These are phyloP conservation scores for Syngnathus rostellatus DNA, from an alignment of 2,797 vertebrate genomes.

Conservation along the genomic window DNA sequence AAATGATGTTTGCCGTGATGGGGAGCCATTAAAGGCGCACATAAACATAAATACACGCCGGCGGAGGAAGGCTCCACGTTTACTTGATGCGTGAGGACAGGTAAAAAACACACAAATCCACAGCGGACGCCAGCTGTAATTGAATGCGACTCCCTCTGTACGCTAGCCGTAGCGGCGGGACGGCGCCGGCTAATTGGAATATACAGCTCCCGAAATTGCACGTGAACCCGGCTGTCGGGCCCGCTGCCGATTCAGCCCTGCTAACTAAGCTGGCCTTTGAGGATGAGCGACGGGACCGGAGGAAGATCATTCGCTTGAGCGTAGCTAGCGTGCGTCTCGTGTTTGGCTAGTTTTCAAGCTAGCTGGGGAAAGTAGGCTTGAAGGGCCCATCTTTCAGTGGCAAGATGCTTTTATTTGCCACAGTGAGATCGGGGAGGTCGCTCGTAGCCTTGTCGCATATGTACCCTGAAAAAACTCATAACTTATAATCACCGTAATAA, in stretches of 20 bases:
- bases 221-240: slow-evolving; percentile 50
- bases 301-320: background rate
- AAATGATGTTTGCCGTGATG: slow-evolving; percentile 46
- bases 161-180: slow-evolving; percentile 55
- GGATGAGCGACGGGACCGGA: slow-evolving; percentile 48
- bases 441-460: too few species aligned
- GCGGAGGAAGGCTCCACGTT: slow-evolving; percentile 34
- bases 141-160: slow-evolving; percentile 66
- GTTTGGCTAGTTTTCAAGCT: background rate
- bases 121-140: slow-evolving; percentile 62
- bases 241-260: slow-evolving; percentile 37
- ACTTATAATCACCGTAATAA: too few species aligned
- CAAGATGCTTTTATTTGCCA: too few species aligned
- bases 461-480: too few species aligned
- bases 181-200: slow-evolving; percentile 63
- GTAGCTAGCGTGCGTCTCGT: background rate
- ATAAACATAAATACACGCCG: slow-evolving; percentile 34
- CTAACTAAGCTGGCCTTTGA: slow-evolving; percentile 41
- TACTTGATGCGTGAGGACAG: slow-evolving; percentile 63
- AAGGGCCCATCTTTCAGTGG: too few species aligned
- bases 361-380: background rate
- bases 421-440: too few species aligned
- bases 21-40: slow-evolving; percentile 39
- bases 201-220: slow-evolving; percentile 60
- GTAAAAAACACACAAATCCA: slow-evolving; percentile 55